phyloP scores from a whole-genome alignment of 53 echinoderm and acorn worm genomes.

The Paracentrotus lividus region DNA sequence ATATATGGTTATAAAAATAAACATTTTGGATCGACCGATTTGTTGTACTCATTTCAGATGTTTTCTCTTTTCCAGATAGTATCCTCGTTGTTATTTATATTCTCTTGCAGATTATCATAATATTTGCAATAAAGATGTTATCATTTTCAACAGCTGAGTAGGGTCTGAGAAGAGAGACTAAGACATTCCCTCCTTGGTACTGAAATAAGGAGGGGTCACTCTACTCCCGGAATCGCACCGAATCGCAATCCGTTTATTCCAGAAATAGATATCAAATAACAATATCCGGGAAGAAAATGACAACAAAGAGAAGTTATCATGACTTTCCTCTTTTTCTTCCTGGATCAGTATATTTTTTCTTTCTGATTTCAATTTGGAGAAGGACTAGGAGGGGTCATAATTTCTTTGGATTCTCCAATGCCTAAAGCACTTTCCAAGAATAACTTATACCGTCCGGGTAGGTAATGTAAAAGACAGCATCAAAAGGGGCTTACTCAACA shows the following conservation, averaged over 20 bases:
- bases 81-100: not conserved
- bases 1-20: not conserved
- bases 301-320: not conserved
- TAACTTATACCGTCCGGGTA: not conserved
- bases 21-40: not conserved
- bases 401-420: not conserved
- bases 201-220: not conserved
- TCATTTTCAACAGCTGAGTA: not conserved
- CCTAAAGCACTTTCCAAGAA: not conserved
- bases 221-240: not conserved
- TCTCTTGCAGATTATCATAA: no score
- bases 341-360: not conserved
- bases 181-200: not conserved
- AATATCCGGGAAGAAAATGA: conserved; percentile 15
- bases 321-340: not conserved
- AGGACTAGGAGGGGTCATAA: not conserved
- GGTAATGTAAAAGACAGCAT: no score
- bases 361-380: not conserved
- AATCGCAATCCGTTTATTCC: not conserved
- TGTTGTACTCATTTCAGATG: not conserved
- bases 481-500: no score
- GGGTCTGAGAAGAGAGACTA: not conserved
- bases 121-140: not conserved
- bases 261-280: conserved; percentile 34
- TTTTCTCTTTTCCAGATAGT: not conserved